Conservation (phyloP, 2,113 vertebrate genomes). For the Sigmodon hispidus region DNA sequence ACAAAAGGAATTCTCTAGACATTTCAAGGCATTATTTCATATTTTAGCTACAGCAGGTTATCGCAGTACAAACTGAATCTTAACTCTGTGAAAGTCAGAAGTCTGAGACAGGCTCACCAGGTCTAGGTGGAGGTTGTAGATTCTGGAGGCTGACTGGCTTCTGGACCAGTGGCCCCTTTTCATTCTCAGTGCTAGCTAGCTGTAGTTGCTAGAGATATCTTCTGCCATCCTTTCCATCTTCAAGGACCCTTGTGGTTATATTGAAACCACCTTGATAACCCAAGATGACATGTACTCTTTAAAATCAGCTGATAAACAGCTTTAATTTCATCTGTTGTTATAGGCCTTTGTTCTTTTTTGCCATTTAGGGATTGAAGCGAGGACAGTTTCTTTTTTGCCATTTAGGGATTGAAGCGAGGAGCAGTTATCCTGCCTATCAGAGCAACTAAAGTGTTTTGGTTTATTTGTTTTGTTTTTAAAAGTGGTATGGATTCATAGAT, state of each 20-base stretch:
- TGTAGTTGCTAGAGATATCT: not conserved
- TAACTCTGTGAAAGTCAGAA: not conserved
- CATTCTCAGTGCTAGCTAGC: not conserved
- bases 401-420: not conserved
- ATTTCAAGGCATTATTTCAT: not conserved
- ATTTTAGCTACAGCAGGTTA: not conserved
- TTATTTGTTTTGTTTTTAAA: not conserved
- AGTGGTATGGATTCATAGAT: not conserved
- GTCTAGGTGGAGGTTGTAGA: not conserved
- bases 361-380: not conserved
- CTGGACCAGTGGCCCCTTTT: not conserved
- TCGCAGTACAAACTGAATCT: not conserved
- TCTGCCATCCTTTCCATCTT: not conserved
- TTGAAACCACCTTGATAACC: not conserved
- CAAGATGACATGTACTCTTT: not conserved
- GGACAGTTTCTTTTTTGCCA: constrained; percentile 15
- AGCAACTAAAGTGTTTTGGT: not conserved
- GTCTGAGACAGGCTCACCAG: not conserved
- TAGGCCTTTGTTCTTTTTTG: not conserved
- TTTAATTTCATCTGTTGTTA: not conserved
- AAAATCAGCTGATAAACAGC: not conserved
- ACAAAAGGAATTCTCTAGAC: not conserved
- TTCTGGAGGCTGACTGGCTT: not conserved
- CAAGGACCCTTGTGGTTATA: not conserved
- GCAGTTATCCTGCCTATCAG: not conserved